Evolutionary conservation across 2,888 invertebrate species (phyloP).

Genomic region (Lacanobia oleracea): DNA sequence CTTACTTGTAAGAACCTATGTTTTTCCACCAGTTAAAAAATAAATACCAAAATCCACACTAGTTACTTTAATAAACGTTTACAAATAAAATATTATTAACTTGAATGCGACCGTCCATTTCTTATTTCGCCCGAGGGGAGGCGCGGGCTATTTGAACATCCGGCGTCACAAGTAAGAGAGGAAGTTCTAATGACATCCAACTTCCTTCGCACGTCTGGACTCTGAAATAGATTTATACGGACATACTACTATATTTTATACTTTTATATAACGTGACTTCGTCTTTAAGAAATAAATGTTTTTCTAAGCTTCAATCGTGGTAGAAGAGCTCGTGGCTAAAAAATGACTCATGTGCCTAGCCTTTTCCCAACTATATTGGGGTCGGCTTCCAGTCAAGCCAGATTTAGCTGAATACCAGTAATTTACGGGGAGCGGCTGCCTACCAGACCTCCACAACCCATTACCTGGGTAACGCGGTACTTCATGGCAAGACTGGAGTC

Average conservation of each 20-base stretch:
- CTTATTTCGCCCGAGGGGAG: constrained; percentile 16
- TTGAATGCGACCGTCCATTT: constrained; percentile 9
- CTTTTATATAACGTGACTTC: neutral
- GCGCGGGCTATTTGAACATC: constrained; percentile 36
- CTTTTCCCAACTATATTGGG: no score
- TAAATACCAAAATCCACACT: neutral
- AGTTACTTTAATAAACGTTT: neutral
- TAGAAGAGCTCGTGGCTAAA: no score
- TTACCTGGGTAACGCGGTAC: no score
- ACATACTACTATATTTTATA: neutral
- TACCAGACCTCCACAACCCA: no score
- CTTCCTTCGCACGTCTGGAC: constrained; percentile 31
- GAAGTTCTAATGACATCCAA: constrained; percentile 37
- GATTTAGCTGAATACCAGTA: no score
- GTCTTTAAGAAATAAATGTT: neutral
- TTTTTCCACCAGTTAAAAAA: neutral
- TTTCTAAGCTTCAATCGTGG: no score
- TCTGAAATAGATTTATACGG: constrained; percentile 27
- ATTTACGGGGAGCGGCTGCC: no score
- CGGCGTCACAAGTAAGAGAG: constrained; percentile 27
- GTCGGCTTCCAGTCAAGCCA: no score
- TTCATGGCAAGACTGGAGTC: no score
- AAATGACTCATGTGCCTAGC: no score
- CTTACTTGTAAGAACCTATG: neutral
- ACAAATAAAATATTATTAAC: constrained; percentile 23